These are phyloP conservation scores for Zygothrica quintamaculata DNA, from an alignment of 2,888 invertebrate genomes.

Conservation along the genomic window DNA sequence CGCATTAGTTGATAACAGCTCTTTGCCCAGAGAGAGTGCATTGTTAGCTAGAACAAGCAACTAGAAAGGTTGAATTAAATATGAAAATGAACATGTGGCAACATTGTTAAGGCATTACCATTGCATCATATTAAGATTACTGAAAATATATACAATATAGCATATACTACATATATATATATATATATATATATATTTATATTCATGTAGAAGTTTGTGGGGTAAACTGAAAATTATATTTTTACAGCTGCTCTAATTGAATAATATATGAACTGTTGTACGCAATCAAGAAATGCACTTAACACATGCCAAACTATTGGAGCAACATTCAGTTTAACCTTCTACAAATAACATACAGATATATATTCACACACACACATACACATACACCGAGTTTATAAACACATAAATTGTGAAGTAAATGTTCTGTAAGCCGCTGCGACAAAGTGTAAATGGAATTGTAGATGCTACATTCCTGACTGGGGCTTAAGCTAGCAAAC, in stretches of 20 bases:
- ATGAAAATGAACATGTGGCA: too few species aligned
- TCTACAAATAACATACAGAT: background rate
- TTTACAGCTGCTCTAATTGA: constrained; percentile 58
- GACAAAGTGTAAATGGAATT: constrained; percentile 61
- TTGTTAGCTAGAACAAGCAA: too few species aligned
- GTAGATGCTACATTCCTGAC: constrained; percentile 23
- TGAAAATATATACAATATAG: too few species aligned
- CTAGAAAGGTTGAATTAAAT: too few species aligned
- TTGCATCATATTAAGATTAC: too few species aligned
- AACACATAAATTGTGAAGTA: constrained; percentile 74
- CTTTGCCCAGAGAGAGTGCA: constrained; percentile 13
- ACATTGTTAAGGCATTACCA: too few species aligned
- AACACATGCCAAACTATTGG: constrained; percentile 9
- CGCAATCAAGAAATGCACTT: constrained; percentile 34
- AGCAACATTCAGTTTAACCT: constrained; percentile 15
- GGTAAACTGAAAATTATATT: constrained; percentile 14
- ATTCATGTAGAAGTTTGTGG: background rate
- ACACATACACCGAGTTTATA: constrained; percentile 52
- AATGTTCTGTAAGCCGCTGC: constrained; percentile 76
- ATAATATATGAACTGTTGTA: constrained; percentile 53
- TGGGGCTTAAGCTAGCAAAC: constrained; percentile 26
- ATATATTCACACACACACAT: background rate
- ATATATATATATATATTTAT: too few species aligned
- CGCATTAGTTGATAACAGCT: constrained; percentile 12
- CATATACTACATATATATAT: too few species aligned